Base-by-base conservation (phyloP, 2,888 invertebrate species). In the Strigamia transsilvanica region DNA sequence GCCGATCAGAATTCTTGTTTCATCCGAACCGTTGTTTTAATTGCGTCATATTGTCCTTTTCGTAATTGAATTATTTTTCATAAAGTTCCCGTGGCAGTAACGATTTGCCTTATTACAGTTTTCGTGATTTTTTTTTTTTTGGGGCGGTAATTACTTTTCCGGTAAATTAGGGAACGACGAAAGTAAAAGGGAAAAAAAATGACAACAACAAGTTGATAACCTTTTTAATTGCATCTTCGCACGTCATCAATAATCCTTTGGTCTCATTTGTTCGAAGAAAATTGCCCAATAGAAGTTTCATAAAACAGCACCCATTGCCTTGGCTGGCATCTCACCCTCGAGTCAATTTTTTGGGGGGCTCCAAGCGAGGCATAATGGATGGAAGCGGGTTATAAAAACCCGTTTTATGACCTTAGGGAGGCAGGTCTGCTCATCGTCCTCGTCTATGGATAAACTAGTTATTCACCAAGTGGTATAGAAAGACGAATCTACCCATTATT, bases 291-390 rank as follows among this genome's bases (percentile, higher is more conserved):
- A 73, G 73, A 73, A 73, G 15, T 13, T 73, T 73, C 73, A 73
- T 73, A 73, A 73, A 73, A 73, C 73, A 73, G 73, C 73, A 73
- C 73, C 73, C 73, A 73, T 73, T 27, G 73, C 27, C 73, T 27
- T n/a, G 2, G 27, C 27, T 73, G 27, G 73, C 73, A 73, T 73
- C 73, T 73, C 15, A 73, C 73, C 73, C 73, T 32, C 73, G 73
- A 73, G 73, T 73, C 73, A 73, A 73, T 73, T 73, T 73, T 73
- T 73, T 73, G 73, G 73, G 73, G 73, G 73, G 73, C 73, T 73
- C 73, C 73, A 73, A 73, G 73, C 73, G 32, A 32, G 73, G 73
- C 73, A 73, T 73, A 73, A 73, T 73, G 73, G 73, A 73, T 73
- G 73, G 73, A 73, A 73, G 73, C 73, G 27, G 73, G 73, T 73